Evolutionary conservation across 2,888 invertebrate genomes (phyloP).

Genomic region (Resseliella maxima): DNA sequence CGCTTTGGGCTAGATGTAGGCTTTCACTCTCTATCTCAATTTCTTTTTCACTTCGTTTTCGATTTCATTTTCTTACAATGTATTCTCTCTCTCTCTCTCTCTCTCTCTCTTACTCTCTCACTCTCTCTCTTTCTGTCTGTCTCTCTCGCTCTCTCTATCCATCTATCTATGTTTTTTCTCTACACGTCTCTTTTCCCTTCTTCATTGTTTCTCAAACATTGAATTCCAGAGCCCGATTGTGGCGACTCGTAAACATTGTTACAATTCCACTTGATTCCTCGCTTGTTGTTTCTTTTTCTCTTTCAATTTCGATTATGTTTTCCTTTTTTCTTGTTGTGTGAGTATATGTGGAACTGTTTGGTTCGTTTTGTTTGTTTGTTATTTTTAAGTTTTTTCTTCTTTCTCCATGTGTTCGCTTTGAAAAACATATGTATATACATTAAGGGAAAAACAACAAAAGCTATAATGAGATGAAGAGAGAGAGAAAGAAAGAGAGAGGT

Average conservation of each 20-base stretch:
- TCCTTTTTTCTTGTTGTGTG: background rate
- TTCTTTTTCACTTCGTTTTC: too few species aligned
- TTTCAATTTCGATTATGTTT: background rate
- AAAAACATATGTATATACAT: too few species aligned
- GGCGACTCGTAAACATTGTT: constrained; percentile 20
- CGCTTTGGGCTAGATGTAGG: background rate
- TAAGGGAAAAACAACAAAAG: background rate
- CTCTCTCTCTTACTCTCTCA: too few species aligned
- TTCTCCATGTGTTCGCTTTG: background rate
- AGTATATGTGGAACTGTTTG: background rate
- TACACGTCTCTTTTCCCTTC: too few species aligned
- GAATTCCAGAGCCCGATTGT: too few species aligned
- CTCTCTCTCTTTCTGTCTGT: too few species aligned
- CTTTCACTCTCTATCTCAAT: too few species aligned
- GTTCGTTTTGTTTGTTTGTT: constrained; percentile 5
- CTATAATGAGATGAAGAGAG: background rate
- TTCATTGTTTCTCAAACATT: too few species aligned
- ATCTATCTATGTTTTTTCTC: too few species aligned
- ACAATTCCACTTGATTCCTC: background rate
- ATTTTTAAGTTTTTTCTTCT: background rate
- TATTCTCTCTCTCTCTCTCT: too few species aligned
- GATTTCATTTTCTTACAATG: too few species aligned
- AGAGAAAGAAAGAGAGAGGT: background rate
- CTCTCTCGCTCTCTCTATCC: too few species aligned
- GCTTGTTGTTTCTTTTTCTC: background rate